Evolutionary conservation across 2,888 invertebrate genomes (phyloP).

Genomic region (Calliphora vomitoria): DNA sequence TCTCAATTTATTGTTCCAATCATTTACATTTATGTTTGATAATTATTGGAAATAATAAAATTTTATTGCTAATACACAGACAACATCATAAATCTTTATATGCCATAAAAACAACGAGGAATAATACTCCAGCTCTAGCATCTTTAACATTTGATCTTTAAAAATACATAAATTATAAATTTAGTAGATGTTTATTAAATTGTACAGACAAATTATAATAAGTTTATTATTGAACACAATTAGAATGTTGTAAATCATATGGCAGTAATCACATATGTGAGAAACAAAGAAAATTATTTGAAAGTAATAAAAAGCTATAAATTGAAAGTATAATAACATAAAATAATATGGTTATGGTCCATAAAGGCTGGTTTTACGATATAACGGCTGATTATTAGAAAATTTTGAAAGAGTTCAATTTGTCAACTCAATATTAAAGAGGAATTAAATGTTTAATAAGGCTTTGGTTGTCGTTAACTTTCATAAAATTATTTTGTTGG

Average conservation of each 20-base stretch:
- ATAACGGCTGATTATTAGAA: neutral
- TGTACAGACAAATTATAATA: conserved; percentile 4
- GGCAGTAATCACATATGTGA: neutral
- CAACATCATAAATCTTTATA: conserved; percentile 24
- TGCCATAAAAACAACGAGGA: neutral
- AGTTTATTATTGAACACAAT: neutral
- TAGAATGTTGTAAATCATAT: conserved; percentile 22
- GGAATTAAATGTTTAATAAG: neutral
- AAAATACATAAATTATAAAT: conserved; percentile 24
- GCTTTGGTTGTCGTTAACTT: neutral
- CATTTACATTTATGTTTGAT: neutral
- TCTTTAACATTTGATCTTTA: conserved; percentile 30
- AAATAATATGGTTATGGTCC: no score
- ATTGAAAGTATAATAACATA: neutral
- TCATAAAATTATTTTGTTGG: neutral
- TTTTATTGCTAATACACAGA: neutral
- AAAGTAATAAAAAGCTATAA: neutral
- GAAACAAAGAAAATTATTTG: conserved; percentile 14
- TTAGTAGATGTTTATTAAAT: neutral
- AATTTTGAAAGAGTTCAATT: neutral
- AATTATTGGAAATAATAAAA: neutral
- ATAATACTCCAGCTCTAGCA: neutral
- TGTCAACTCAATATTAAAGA: neutral
- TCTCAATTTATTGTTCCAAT: conserved; percentile 12
- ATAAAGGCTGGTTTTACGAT: neutral